phyloP scores from a whole-genome alignment of 2,113 vertebrate species.

The Chaetodon auriga region DNA sequence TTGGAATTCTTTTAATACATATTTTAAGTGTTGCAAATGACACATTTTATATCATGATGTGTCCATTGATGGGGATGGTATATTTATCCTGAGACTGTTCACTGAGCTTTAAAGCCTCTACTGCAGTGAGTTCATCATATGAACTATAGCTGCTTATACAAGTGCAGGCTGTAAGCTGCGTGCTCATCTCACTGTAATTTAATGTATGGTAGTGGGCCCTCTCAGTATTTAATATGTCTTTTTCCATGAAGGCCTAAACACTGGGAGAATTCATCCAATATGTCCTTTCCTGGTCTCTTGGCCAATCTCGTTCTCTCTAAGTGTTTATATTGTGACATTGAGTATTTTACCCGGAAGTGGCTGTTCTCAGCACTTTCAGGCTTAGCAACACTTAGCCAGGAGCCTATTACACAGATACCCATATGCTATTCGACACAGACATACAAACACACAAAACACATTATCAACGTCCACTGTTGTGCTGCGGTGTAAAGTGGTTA shows the following conservation, averaged over 20 bases:
- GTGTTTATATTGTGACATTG: conserved; percentile 20
- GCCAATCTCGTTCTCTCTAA: not conserved
- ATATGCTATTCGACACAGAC: not conserved
- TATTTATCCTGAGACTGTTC: conserved; percentile 10
- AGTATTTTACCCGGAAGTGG: conserved; percentile 52
- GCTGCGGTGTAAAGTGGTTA: conserved; percentile 51
- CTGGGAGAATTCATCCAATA: conserved; percentile 30
- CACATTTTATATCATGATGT: not conserved
- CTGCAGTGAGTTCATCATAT: conserved; percentile 7
- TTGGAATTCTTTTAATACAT: not conserved
- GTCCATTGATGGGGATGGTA: not conserved
- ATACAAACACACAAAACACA: conserved; percentile 6
- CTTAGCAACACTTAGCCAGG: conserved; percentile 46
- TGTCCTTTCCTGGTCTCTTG: conserved; percentile 7
- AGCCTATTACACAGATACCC: conserved; percentile 15
- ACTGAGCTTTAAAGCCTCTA: conserved; percentile 45
- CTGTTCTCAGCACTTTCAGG: conserved; percentile 41
- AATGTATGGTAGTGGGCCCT: conserved; percentile 41
- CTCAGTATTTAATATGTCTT: conserved; percentile 45
- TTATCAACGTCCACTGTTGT: not conserved
- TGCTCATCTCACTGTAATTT: conserved; percentile 43
- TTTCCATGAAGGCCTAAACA: conserved; percentile 37
- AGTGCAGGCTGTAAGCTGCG: conserved; percentile 21
- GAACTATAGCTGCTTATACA: conserved; percentile 27
- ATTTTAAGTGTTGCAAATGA: conserved; percentile 8